A percentile compares a stretch with the other conserved stretches of the same genome.
Conservation (phyloP, 2,797 vertebrate genomes). For the Myotis findleyi region DNA sequence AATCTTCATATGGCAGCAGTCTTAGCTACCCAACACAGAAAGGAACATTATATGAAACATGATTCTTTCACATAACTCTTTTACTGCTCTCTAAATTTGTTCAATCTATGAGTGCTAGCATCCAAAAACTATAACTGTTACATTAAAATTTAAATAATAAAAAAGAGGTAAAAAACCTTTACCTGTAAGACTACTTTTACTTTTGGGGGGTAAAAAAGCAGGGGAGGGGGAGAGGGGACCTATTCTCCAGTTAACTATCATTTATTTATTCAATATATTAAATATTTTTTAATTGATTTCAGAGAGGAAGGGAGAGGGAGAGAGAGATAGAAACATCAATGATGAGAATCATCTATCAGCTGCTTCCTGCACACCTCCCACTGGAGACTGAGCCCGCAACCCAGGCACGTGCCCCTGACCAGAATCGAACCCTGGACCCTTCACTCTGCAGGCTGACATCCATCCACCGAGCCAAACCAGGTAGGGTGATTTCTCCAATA, state of each 20-base stretch:
- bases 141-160: constrained; percentile 39
- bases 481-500: background rate
- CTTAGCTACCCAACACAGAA: background rate
- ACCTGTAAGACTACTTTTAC: constrained; percentile 31
- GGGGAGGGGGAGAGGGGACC: background rate
- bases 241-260: background rate
- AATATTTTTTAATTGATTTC: background rate
- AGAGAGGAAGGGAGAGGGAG: too few species aligned
- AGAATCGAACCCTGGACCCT: too few species aligned
- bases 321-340: too few species aligned
- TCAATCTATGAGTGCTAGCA: background rate
- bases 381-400: too few species aligned
- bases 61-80: background rate
- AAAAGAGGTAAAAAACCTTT: background rate
- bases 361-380: too few species aligned
- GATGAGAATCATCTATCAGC: too few species aligned
- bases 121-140: background rate
- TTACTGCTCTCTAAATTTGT: background rate
- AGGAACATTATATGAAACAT: background rate
- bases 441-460: too few species aligned
- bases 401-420: too few species aligned
- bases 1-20: background rate
- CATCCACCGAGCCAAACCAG: too few species aligned
- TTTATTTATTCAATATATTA: constrained; percentile 16
- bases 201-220: background rate